These are phyloP conservation scores for Lamellibrachia satsuma DNA, from an alignment of 2,888 invertebrate genomes.

Conservation along the genomic window DNA sequence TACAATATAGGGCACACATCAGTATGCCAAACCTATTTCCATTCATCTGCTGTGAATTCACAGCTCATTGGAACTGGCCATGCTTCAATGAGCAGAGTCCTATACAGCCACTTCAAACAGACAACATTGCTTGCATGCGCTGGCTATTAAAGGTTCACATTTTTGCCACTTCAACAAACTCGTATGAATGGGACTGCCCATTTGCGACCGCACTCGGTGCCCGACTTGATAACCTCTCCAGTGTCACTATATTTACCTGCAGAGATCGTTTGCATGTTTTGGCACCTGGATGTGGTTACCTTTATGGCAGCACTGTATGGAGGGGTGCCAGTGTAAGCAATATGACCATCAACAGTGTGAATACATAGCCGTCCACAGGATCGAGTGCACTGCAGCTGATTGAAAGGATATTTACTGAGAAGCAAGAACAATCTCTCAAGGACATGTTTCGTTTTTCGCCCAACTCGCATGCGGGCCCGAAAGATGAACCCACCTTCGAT, in stretches of 20 bases:
- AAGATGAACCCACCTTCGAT: constrained; percentile 19
- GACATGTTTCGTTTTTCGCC: constrained; percentile 12
- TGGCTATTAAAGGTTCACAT: background rate
- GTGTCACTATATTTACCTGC: background rate
- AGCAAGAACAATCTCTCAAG: background rate
- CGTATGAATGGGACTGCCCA: background rate
- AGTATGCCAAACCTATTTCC: background rate
- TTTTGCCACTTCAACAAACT: constrained; percentile 13
- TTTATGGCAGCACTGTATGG: background rate
- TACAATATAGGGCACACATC: constrained; percentile 9
- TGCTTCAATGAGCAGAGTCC: background rate
- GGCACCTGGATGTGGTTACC: background rate
- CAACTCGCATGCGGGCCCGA: background rate
- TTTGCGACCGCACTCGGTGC: background rate
- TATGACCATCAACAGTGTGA: background rate
- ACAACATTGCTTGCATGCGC: background rate
- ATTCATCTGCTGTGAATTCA: background rate
- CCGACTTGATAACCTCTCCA: background rate
- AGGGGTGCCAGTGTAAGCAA: background rate
- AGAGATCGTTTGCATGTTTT: background rate
- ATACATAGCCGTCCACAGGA: background rate
- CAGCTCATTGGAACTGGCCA: background rate
- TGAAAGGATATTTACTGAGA: background rate
- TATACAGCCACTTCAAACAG: background rate
- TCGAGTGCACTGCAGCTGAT: background rate